Evolutionary conservation across 2,797 vertebrate species (phyloP).

Genomic region (Sebastes paucispinis): DNA sequence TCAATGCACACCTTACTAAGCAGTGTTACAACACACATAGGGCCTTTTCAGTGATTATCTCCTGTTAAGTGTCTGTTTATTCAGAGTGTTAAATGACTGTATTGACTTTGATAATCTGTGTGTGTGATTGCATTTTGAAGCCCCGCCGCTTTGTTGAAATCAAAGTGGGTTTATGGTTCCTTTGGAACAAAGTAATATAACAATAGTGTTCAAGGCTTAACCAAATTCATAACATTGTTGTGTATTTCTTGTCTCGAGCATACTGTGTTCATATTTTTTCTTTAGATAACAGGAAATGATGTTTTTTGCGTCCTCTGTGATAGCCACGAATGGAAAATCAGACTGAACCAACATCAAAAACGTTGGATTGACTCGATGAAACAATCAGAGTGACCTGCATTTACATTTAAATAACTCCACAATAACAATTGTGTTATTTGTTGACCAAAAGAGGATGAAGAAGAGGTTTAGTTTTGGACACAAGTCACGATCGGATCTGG

Average conservation of each 20-base stretch:
- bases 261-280: neutral
- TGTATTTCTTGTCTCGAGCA: no score
- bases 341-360: neutral
- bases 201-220: neutral
- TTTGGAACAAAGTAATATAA: neutral
- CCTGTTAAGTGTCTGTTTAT: neutral
- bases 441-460: neutral
- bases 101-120: neutral
- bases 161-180: neutral
- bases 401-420: neutral
- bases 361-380: neutral
- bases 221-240: neutral
- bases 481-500: neutral
- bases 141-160: neutral
- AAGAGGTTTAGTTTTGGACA: neutral
- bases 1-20: neutral
- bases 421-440: neutral
- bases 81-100: neutral
- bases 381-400: neutral
- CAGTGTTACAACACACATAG: neutral
- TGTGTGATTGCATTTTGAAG: neutral
- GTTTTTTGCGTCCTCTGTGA: neutral
- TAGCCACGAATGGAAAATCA: neutral
- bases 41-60: neutral
- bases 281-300: neutral